Evolutionary conservation across 2,888 invertebrate species (phyloP), one percentile per base, ranked within the genome.

Genomic region (Cantharis lateralis): DNA sequence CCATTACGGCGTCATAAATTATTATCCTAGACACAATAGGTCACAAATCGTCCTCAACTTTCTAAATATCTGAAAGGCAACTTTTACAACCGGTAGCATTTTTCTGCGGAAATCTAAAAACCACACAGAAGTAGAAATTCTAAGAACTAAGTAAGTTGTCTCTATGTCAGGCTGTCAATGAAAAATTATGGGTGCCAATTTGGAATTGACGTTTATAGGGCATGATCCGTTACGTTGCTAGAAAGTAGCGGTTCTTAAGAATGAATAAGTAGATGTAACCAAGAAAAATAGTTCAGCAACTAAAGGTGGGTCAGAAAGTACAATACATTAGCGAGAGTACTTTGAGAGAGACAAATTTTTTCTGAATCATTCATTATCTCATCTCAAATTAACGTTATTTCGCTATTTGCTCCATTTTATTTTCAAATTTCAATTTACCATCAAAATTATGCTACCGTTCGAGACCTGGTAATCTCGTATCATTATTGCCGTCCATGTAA

Each of bases 111-210:
- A 71, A 71, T 28, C 61, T 64, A 16, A 15, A 63, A 71, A 32
- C 71, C 71, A 64, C 71, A 62, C 71, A 71, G 61, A 63, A 64
- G 28, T 13, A 28, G 28, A n/a, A 71, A 64, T 71, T 63, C 71
- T 20, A 15, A 63, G 71, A 71, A 71, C 24, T 70, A 61, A 66
- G 24, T 66, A 66, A 66, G 64, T 66, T 66, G 64, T 66, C 64
- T 20, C 64, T 66, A 20, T 66, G 64, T 66, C 64, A 66, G n/a
- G n/a, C 64, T 66, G 64, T 66, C 64, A 24, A 20, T 66, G 64
- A 66, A 66, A 66, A 66, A 66, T 66, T 66, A 66, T 66, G 24
- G 64, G 64, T 66, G 64, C 20, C 64, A 66, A 66, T 66, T 66
- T 66, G 18, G 64, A 66, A 66, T 66, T 66, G 64, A 66, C 64